Evolutionary conservation across 1,140 invertebrate species (phyloP), one percentile per base, ranked within the genome.

Genomic region (Pseudobourletiella spinata): DNA sequence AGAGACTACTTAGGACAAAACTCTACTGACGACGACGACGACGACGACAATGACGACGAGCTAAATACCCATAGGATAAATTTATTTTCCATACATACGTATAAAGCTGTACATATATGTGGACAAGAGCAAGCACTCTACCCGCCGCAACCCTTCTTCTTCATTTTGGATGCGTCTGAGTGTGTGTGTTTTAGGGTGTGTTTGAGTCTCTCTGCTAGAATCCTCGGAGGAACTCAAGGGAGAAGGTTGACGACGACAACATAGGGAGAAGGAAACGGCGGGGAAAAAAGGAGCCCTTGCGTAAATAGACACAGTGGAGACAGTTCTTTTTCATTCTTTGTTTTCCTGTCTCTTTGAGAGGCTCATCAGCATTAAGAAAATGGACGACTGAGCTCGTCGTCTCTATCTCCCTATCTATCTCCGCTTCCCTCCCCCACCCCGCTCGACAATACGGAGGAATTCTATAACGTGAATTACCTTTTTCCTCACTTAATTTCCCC

Each of bases 341-440:
- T 52, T 52, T 52, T 52, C 50, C 50, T 52, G 50, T 52, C 24
- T 26, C 24, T 52, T 52, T 52, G 50, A 26, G 50, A 52, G 50
- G 50, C 50, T 52, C 50, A 52, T 52, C 50, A 52, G 50, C 50
- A 52, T 52, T 52, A 26, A 52, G 28, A 52, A 52, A 52, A 46
- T 46, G 44, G 44, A 20, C 8, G 18, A 18, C 15, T 15, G 44
- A 46, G 44, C 44, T 11, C 6, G 18, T 46, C 6, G 3, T 52
- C 6, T 52, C 11, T 52, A 48, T 48, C 6, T 48, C 15, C 46
- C 4, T 29, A 52, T 52, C 11, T 52, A 8, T 26, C 22, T 52
- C 24, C 8, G 6, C 8, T 8, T 11, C 22, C 44, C 22, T 46
- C 8, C 18, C 8, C 8, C 8, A 11, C 32, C n/a, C 32, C n/a